A percentile compares a stretch with the other conserved stretches of the same genome.
These are phyloP conservation scores for Orchestia grillus DNA, from an alignment of 1,140 invertebrate genomes.

Conservation along the genomic window DNA sequence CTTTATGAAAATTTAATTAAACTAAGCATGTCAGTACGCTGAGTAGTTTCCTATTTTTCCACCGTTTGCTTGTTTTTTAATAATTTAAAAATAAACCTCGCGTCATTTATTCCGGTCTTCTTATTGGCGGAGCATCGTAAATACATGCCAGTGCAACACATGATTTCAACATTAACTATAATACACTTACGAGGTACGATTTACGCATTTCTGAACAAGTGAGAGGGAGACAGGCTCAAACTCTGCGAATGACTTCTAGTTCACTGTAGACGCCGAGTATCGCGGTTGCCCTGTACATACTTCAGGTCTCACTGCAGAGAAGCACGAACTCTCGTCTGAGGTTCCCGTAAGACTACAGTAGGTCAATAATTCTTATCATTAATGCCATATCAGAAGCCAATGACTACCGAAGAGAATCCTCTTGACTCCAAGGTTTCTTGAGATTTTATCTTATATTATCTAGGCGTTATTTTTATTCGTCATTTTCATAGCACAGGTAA, in stretches of 20 bases:
- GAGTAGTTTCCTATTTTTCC: too few species aligned
- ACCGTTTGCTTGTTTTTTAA: too few species aligned
- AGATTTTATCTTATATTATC: not conserved
- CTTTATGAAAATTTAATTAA: too few species aligned
- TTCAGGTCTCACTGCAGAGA: not conserved
- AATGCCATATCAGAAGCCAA: not conserved
- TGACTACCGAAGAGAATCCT: not conserved
- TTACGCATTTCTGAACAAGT: not conserved
- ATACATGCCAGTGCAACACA: not conserved
- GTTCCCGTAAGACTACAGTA: not conserved
- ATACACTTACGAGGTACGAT: not conserved
- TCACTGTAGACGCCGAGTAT: not conserved
- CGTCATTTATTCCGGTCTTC: too few species aligned
- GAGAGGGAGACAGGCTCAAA: not conserved
- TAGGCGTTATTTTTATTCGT: not conserved
- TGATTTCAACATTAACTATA: not conserved
- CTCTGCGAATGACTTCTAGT: not conserved
- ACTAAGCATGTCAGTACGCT: too few species aligned
- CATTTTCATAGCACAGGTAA: not conserved
- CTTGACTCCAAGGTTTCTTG: not conserved
- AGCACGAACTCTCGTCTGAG: not conserved
- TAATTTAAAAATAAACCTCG: too few species aligned
- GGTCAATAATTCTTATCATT: not conserved
- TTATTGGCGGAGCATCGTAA: not conserved
- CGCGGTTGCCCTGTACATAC: not conserved